Base-by-base conservation (phyloP, 2,888 invertebrate species). In the Oasisia sp. region DNA sequence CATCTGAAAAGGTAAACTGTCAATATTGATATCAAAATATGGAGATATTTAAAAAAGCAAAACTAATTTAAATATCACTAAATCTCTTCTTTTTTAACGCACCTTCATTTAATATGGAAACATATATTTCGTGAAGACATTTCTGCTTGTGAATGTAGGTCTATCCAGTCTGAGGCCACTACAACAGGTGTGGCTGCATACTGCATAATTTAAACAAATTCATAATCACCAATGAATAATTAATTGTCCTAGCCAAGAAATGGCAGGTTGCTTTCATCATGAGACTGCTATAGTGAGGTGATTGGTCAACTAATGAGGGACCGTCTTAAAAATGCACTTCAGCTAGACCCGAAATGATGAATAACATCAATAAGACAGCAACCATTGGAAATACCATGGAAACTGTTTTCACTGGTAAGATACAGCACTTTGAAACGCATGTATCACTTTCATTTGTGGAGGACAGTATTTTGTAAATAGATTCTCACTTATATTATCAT, bases 181-280 rank as follows among this genome's bases (percentile, higher is more conserved):
- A 12, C n/a, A 27, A 7, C 74, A 74, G 19, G 74, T 74, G 27
- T 74, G n/a, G 27, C 74, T 74, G 74, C 3, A 74, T 74, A 74
- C 27, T 74, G 74, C 3, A 74, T 74, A 74, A 5, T 74, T 74
- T 74, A 27, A 74, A 74, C 27, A 74, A 74, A 74, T 74, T 74
- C 74, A 74, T 74, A 74, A 74, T 74, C 74, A 74, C 74, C 27
- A 19, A 74, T 74, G 74, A 74, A 74, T 74, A 74, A 74, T 74
- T 74, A 74, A 74, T n/a, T 74, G 19, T 27, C n/a, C n/a, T 74
- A 19, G 27, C 19, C 74, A 74, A 74, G 74, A 74, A 74, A 74
- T 27, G 74, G 74, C 74, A 74, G 4, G 50, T 74, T 74, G 74
- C 19, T 74, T 27, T 27, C 74, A 74, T 7, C 56, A 19, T 7